Base-by-base conservation (phyloP, 2,113 vertebrate species). In the Arvicanthis niloticus region DNA sequence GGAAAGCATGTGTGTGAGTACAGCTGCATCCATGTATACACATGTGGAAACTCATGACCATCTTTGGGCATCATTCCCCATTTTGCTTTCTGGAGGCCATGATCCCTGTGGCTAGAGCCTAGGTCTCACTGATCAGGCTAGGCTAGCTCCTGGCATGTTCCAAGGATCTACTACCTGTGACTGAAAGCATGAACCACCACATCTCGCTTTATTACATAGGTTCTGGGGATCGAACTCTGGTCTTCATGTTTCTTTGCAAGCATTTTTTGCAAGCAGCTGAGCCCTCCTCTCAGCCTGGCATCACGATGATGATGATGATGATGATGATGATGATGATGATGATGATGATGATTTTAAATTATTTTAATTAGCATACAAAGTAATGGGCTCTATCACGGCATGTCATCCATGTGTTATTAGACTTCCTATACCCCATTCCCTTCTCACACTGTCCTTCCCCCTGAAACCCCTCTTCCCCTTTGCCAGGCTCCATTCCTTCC, bases 391-490 rank as follows among this genome's bases (percentile, higher is more conserved):
- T 68, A 12, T 15, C 85, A 10, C 2, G 5, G 21, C 45, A 70
- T 53, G n/a, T 70, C 42, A 53, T 7, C 15, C 34, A 53, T 34
- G 42, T 53, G 12, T 88, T 65, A 3, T 53, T 70, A n/a, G 21
- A n/a, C 45, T 51, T 87, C 0, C 0, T 40, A 4, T 11, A 88
- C 31, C 19, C 77, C 34, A 51, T 10, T 2, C 29, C 42, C 29
- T 17, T 51, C 48, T 51, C 34, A 26, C 34, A 70, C 12, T 26
- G 31, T 2, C 65, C 48, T 88, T 21, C 84, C 22, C 84, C 22
- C 45, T 2, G 0, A 4, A 13, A 22, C 21, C 11, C 42, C 34
- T 10, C 0, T 16, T 53, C 45, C 3, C 3, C 48, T 53, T 45
- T n/a, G 48, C 12, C 12, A 17, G 34, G 21, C 45, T 68, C 85